A percentile compares a stretch with the other conserved stretches of the same genome.
phyloP scores from a whole-genome alignment of 2,888 invertebrate genomes.

The Opisthograptis luteolata region DNA sequence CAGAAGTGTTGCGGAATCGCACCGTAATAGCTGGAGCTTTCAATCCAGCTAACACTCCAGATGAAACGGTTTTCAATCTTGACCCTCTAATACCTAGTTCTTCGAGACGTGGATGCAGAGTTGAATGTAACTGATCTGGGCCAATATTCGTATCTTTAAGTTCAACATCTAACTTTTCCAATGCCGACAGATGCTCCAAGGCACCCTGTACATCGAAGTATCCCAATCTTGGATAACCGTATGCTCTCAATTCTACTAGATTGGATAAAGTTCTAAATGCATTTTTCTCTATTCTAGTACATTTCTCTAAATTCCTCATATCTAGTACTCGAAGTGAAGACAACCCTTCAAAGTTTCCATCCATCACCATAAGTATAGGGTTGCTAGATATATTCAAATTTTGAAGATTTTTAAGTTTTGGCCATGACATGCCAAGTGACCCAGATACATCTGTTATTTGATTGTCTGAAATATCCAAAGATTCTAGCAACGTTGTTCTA shows the following conservation, averaged over 20 bases:
- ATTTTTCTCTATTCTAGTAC: constrained; percentile 91
- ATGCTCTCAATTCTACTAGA: constrained; percentile 88
- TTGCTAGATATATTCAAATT: constrained; percentile 92
- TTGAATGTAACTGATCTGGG: constrained; percentile 91
- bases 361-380: constrained; percentile 90
- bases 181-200: constrained; percentile 88
- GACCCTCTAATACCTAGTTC: constrained; percentile 90
- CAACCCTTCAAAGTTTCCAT: constrained; percentile 90
- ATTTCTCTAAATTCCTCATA: constrained; percentile 87
- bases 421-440: constrained; percentile 87
- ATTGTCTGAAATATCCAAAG: constrained; percentile 91
- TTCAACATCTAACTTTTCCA: constrained; percentile 92
- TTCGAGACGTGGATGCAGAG: constrained; percentile 90
- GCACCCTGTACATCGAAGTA: constrained; percentile 94
- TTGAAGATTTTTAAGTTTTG: constrained; percentile 88
- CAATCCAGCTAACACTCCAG: constrained; percentile 92
- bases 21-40: constrained; percentile 89
- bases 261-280: constrained; percentile 90
- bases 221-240: constrained; percentile 91
- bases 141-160: constrained; percentile 93
- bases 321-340: constrained; percentile 86
- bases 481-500: constrained; percentile 91
- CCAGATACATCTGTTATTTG: constrained; percentile 84
- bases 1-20: constrained; percentile 91
- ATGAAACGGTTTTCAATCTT: constrained; percentile 90